A percentile compares a stretch with the other conserved stretches of the same genome.
These are phyloP conservation scores for Deroptyus accipitrinus DNA, from an alignment of 2,113 vertebrate species.

Conservation along the genomic window DNA sequence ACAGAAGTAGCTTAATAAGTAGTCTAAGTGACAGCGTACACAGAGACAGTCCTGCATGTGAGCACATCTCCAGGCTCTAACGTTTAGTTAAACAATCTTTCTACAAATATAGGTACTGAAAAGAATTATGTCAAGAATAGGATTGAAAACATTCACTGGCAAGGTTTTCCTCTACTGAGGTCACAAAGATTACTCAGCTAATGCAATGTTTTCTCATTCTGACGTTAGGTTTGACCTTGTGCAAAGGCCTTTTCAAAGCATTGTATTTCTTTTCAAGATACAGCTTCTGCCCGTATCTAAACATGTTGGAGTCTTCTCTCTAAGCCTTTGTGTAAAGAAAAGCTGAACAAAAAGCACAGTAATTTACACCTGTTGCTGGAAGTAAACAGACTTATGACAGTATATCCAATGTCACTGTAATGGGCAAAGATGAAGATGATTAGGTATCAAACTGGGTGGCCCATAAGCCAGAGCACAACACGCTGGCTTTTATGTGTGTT, in stretches of 20 bases:
- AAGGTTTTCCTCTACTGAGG: background rate
- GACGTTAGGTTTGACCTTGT: background rate
- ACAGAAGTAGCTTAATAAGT: background rate
- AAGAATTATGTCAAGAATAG: background rate
- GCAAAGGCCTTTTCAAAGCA: background rate
- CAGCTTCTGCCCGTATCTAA: background rate
- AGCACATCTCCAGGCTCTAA: background rate
- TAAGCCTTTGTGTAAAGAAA: background rate
- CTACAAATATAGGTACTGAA: background rate
- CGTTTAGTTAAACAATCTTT: background rate
- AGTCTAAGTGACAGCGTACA: background rate
- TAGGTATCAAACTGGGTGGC: background rate
- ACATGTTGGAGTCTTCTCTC: background rate
- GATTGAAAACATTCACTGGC: background rate
- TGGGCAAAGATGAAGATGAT: background rate
- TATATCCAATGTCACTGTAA: background rate
- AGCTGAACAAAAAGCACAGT: background rate
- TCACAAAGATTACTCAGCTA: background rate
- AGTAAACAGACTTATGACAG: background rate
- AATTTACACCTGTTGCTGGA: background rate
- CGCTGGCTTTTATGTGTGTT: background rate
- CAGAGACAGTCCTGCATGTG: background rate
- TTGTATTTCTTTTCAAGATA: slow-evolving; percentile 1
- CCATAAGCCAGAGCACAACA: background rate
- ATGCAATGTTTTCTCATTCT: background rate